A percentile compares a stretch with the other conserved stretches of the same genome.
phyloP scores from a whole-genome alignment of 2,113 vertebrate species.

The Anas platyrhynchos region DNA sequence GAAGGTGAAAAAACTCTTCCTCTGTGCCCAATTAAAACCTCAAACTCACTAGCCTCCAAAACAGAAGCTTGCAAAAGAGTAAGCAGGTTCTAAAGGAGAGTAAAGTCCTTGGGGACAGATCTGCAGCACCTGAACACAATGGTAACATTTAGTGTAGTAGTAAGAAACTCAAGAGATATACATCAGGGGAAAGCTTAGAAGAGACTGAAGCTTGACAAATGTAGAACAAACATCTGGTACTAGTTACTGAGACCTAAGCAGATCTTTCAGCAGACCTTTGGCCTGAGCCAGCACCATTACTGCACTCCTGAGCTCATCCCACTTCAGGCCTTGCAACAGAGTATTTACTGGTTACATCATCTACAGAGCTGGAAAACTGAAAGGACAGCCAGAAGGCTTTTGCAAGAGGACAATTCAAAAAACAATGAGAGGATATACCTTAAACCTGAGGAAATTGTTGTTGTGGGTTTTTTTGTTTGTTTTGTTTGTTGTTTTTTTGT shows the following conservation, averaged over 20 bases:
- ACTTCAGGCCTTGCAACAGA: not conserved
- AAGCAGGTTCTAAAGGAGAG: not conserved
- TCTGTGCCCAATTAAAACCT: conserved; percentile 4
- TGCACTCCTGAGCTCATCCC: not conserved
- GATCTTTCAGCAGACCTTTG: not conserved
- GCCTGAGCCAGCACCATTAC: not conserved
- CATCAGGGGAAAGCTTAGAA: not conserved
- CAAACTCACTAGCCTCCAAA: not conserved
- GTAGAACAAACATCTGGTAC: not conserved
- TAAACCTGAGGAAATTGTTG: not conserved
- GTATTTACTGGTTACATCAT: not conserved
- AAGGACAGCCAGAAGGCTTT: not conserved
- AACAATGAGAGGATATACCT: not conserved
- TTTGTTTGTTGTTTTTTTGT: too few species aligned
- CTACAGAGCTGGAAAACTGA: not conserved
- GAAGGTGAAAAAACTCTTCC: not conserved
- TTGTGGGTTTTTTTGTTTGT: too few species aligned
- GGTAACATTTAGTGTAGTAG: not conserved
- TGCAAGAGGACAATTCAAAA: not conserved
- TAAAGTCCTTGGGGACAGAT: not conserved
- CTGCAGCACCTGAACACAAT: not conserved
- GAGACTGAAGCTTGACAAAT: not conserved
- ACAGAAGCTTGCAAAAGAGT: not conserved
- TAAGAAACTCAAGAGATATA: not conserved
- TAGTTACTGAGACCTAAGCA: not conserved